Evolutionary conservation across 2,797 vertebrate species (phyloP).

Genomic region (Caiman crocodilus): DNA sequence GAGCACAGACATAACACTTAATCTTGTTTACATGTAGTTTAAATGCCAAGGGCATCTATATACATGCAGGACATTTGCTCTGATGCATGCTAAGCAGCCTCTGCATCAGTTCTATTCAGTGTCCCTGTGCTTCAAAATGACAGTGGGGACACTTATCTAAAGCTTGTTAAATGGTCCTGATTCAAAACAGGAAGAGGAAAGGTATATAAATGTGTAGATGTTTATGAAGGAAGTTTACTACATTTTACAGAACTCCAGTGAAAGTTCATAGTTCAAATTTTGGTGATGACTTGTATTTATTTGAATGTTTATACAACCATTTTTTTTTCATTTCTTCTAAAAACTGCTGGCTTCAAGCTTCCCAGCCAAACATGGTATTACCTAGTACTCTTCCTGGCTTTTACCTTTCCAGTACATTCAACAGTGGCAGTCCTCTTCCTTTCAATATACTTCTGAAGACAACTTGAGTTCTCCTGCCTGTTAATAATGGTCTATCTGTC

Average conservation of each 20-base stretch:
- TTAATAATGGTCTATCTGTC: neutral
- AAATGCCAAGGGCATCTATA: too few relatives aligned
- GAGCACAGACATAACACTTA: too few relatives aligned
- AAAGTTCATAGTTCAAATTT: neutral
- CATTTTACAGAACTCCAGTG: neutral
- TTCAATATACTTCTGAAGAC: neutral
- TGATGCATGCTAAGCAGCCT: too few relatives aligned
- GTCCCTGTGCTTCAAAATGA: too few relatives aligned
- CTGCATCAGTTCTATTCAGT: too few relatives aligned
- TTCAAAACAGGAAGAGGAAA: neutral
- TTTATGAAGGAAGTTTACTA: neutral
- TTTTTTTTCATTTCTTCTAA: neutral
- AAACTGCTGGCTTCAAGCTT: neutral
- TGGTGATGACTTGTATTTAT: neutral
- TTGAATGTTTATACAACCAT: neutral
- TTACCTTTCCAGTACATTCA: neutral
- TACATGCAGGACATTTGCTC: too few relatives aligned
- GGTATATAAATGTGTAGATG: neutral
- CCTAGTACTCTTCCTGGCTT: fast-evolving
- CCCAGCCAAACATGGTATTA: neutral
- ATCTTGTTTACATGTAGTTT: too few relatives aligned
- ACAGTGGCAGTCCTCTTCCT: neutral
- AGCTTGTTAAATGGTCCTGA: too few relatives aligned
- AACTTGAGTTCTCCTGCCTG: neutral
- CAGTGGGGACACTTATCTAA: too few relatives aligned